A percentile compares a stretch with the other conserved stretches of the same genome.
Evolutionary conservation across 2,113 vertebrate genomes (phyloP).

Genomic region (Prunella fulvescens): DNA sequence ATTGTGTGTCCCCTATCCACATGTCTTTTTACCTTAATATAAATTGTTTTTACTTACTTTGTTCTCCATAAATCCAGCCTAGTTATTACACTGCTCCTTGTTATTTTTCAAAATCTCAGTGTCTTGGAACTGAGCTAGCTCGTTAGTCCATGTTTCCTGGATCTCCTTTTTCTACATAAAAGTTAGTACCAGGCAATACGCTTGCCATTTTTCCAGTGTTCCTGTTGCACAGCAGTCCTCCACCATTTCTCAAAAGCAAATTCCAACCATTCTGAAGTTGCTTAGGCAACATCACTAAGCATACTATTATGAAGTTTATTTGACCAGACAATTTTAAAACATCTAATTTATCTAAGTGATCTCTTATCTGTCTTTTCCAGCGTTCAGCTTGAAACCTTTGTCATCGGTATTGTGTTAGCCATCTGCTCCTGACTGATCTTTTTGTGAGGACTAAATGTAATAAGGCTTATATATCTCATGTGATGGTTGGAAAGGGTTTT

Average conservation of each 20-base stretch:
- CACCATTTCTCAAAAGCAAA: neutral
- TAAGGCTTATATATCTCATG: neutral
- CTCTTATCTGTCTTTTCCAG: neutral
- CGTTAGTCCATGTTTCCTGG: neutral
- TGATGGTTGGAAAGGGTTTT: neutral
- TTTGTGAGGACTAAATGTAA: neutral
- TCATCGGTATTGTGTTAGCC: neutral
- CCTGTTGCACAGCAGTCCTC: neutral
- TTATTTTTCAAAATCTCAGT: neutral
- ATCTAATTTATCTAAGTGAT: neutral
- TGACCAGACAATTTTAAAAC: neutral
- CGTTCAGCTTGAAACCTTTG: neutral
- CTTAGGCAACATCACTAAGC: neutral
- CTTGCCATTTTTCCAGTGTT: neutral
- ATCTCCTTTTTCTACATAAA: neutral
- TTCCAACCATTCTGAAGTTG: neutral
- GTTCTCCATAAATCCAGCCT: neutral
- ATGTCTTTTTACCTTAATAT: neutral
- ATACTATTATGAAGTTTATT: neutral
- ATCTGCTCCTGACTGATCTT: neutral
- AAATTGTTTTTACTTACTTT: neutral
- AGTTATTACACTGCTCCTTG: neutral
- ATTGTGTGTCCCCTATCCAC: neutral
- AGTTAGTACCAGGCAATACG: accelerated
- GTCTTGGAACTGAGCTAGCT: neutral